Evolutionary conservation across 2,797 vertebrate species (phyloP).

Genomic region (Onychomys leucogaster): DNA sequence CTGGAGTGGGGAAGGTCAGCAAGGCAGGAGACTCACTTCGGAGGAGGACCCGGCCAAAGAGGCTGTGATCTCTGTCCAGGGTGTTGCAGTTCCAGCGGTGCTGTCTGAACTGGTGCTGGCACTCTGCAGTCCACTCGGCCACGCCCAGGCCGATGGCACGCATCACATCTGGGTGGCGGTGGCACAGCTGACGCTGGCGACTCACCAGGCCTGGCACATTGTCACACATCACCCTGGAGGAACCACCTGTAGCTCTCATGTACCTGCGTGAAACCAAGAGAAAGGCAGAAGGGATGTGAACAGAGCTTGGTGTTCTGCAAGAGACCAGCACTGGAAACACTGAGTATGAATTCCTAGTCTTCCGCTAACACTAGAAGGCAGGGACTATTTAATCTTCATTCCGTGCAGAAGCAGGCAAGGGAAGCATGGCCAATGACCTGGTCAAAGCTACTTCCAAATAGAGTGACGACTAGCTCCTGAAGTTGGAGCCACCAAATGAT

Average conservation of each 20-base stretch:
- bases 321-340: neutral
- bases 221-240: slow-evolving; percentile 96
- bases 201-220: slow-evolving; percentile 96
- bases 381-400: neutral
- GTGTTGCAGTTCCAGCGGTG: slow-evolving; percentile 98
- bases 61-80: slow-evolving; percentile 92
- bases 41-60: slow-evolving; percentile 94
- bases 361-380: neutral
- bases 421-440: neutral
- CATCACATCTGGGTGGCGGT: slow-evolving; percentile 94
- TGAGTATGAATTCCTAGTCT: slow-evolving; percentile 12
- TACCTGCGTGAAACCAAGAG: slow-evolving; percentile 90
- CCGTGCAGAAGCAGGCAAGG: neutral
- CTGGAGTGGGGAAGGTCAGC: neutral
- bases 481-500: neutral
- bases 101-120: slow-evolving; percentile 96
- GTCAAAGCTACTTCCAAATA: neutral
- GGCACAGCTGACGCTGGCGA: slow-evolving; percentile 96
- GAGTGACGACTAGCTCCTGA: neutral
- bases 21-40: slow-evolving; percentile 91
- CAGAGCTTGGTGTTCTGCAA: neutral
- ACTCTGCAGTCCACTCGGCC: slow-evolving; percentile 96
- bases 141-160: slow-evolving; percentile 94
- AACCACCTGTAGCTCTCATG: slow-evolving; percentile 94
- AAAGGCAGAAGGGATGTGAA: slow-evolving; percentile 40